Conservation (phyloP, 2,888 invertebrate genomes). For the Eremobia ochroleuca region DNA sequence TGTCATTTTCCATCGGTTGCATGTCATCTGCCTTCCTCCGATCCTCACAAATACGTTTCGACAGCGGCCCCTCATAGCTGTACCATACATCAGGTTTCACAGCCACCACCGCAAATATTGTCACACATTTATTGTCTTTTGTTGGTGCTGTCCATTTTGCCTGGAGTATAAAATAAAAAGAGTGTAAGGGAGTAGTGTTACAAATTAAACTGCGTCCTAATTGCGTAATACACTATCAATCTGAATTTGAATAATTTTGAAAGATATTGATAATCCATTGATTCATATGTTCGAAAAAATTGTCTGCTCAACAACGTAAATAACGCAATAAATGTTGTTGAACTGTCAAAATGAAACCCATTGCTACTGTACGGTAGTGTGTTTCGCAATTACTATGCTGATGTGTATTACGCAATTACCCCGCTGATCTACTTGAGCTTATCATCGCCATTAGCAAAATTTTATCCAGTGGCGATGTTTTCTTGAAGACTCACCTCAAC, state of each 20-base stretch:
- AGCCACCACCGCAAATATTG: conserved; percentile 84
- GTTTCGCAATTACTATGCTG: neutral
- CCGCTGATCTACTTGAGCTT: neutral
- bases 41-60: conserved; percentile 84
- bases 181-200: neutral
- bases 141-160: conserved; percentile 84
- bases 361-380: too few species aligned
- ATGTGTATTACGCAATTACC: too few species aligned
- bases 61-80: conserved; percentile 81
- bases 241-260: too few species aligned
- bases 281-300: neutral
- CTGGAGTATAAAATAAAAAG: conserved; percentile 63
- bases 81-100: conserved; percentile 86
- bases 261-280: neutral
- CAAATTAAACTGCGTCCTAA: neutral
- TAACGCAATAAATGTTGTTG: neutral
- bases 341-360: too few species aligned
- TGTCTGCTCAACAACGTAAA: neutral
- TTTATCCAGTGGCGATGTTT: neutral
- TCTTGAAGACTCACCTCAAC: conserved; percentile 76
- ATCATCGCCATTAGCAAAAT: neutral
- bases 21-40: conserved; percentile 84
- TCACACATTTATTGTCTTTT: conserved; percentile 85
- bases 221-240: neutral
- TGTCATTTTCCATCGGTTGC: conserved; percentile 81